Evolutionary conservation across 2,113 vertebrate species (phyloP).

Genomic region (Tonatia bakeri): DNA sequence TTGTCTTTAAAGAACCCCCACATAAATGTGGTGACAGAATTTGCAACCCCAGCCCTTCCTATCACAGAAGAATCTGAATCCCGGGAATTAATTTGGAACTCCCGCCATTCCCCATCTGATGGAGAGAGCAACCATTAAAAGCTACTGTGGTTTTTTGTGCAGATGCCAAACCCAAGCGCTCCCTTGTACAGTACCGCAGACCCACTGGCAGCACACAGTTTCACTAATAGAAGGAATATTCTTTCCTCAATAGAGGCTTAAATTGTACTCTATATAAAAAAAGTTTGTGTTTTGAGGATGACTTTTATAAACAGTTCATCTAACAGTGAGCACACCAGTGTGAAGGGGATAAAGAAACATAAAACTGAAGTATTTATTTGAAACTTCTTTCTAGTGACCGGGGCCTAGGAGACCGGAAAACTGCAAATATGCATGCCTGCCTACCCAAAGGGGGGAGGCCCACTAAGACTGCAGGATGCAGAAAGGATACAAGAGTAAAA

Average conservation of each 20-base stretch:
- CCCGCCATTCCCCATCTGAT: background rate
- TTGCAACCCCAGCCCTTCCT: background rate
- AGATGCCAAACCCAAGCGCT: background rate
- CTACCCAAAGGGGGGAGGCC: background rate
- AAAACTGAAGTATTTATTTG: background rate
- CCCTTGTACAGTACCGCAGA: background rate
- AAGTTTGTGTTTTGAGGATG: background rate
- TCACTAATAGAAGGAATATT: background rate
- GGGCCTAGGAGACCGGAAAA: background rate
- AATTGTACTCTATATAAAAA: background rate
- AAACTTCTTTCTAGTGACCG: background rate
- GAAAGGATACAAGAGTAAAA: background rate
- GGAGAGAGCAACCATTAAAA: constrained; percentile 36
- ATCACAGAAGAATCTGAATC: constrained; percentile 42
- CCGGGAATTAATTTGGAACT: constrained; percentile 26
- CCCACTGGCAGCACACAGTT: background rate
- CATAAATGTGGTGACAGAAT: background rate
- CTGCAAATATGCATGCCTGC: background rate
- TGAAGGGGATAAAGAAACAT: background rate
- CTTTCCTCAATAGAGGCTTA: background rate
- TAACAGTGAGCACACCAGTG: background rate
- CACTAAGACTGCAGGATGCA: background rate
- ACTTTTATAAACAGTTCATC: background rate
- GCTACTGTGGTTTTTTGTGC: background rate
- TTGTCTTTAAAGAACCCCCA: constrained; percentile 38